Conservation (phyloP, 2,888 invertebrate genomes). For the Drosophila mimica region DNA sequence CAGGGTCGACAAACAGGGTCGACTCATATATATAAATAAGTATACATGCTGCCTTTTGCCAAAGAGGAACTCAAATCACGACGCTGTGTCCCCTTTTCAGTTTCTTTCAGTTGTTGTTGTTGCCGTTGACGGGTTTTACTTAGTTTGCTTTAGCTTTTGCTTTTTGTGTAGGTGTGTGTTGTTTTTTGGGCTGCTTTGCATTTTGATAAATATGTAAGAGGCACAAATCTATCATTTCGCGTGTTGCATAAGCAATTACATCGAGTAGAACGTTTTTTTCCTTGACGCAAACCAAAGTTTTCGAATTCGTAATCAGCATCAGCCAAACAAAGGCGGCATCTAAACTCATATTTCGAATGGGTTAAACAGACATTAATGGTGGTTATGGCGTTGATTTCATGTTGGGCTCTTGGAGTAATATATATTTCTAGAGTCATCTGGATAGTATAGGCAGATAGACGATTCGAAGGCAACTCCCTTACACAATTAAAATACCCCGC, state of each 20-base stretch:
- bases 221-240: constrained; percentile 65
- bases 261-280: constrained; percentile 21
- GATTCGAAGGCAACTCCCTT: background rate
- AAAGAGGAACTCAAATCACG: constrained; percentile 28
- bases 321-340: background rate
- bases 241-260: constrained; percentile 65
- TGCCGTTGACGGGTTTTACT: background rate
- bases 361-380: background rate
- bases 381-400: background rate
- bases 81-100: constrained; percentile 15
- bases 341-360: background rate
- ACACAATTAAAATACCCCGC: background rate
- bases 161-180: background rate
- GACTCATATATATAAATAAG: background rate
- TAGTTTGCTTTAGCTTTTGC: constrained; percentile 1
- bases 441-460: background rate
- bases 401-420: background rate
- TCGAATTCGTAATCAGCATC: background rate
- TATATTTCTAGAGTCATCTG: background rate
- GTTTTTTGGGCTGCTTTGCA: constrained; percentile 39
- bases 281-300: background rate
- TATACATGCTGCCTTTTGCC: background rate
- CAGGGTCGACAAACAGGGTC: constrained; percentile 3
- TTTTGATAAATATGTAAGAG: constrained; percentile 60
- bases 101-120: background rate